Evolutionary conservation across 2,888 invertebrate genomes (phyloP), one percentile per base, ranked within the genome.

Genomic region (Priocnemis perturbator): DNA sequence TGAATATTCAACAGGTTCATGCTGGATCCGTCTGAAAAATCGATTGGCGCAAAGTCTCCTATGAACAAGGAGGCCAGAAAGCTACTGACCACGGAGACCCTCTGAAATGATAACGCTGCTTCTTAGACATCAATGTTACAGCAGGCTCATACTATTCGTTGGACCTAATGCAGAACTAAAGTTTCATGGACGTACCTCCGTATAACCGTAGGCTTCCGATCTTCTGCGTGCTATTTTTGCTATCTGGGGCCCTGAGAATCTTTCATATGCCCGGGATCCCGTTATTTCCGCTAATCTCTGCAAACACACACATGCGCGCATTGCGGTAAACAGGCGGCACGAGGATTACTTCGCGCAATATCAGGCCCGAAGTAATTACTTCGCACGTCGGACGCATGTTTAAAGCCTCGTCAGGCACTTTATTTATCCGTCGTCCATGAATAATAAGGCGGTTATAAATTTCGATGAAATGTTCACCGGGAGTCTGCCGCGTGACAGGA

Each of bases 241-340:
- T 82, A 99, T 98, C 90, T 99, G 99, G 2, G 95, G 92, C 2
- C 96, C 98, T 0, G 98, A 98, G 90, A 98, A 98, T 65, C 97
- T 91, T 89, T 97, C 96, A 90, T 95, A 96, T 0, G 95, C 97
- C 71, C 94, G 91, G 0, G 97, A 97, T 0, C 97, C 97, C 5
- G 97, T 97, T 60, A 96, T 92, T 84, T 92, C 91, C 0, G 96
- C 93, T 65, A 97, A 89, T 90, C 92, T 93, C 96, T 95, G 85
- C 55, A 89, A 89, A 64, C 71, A 86, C 74, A 66, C 14, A 7
- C 17, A 56, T 17, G 47, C 11, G 17, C 17, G 4, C 50, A 5
- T 50, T 2, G 17, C 50, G 17, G 20, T 50, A 50, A 50, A 50
- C 50, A 50, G 17, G 20, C 17, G 37, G 37, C 37, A 11, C 7